phyloP scores from a whole-genome alignment of 2,888 invertebrate species.

The Hirtodrosophila cameraria region DNA sequence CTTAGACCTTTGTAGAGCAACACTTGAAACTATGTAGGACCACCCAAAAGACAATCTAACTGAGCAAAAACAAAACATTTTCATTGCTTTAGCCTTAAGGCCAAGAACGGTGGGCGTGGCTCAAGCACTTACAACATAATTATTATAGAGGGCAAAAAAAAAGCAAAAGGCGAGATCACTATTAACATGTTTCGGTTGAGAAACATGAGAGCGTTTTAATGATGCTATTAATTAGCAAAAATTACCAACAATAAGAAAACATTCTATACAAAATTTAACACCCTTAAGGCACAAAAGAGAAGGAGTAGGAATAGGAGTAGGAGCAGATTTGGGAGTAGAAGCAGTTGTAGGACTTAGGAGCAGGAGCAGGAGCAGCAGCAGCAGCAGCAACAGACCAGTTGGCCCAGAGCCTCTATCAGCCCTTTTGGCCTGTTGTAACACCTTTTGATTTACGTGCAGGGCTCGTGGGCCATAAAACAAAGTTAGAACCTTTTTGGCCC shows the following conservation, averaged over 20 bases:
- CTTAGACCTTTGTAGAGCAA: neutral
- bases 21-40: slow-evolving; percentile 48
- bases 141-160: slow-evolving; percentile 38
- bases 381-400: slow-evolving; percentile 5
- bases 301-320: neutral
- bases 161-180: slow-evolving; percentile 14
- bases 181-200: slow-evolving; percentile 32
- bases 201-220: slow-evolving; percentile 52
- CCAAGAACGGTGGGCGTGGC: slow-evolving; percentile 49
- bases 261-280: slow-evolving; percentile 51
- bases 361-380: neutral
- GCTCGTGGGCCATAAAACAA: slow-evolving; percentile 70
- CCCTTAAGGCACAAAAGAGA: slow-evolving; percentile 19
- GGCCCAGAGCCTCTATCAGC: slow-evolving; percentile 16
- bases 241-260: slow-evolving; percentile 62
- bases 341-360: neutral
- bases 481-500: slow-evolving; percentile 52
- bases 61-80: slow-evolving; percentile 7
- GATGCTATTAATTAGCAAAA: slow-evolving; percentile 76
- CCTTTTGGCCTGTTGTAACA: slow-evolving; percentile 59
- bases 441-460: slow-evolving; percentile 74
- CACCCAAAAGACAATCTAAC: slow-evolving; percentile 42
- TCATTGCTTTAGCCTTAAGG: neutral
- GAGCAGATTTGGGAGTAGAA: neutral
- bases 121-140: slow-evolving; percentile 70